Evolutionary conservation across 2,113 vertebrate species (phyloP).

Genomic region (Poeciliopsis prolifica): DNA sequence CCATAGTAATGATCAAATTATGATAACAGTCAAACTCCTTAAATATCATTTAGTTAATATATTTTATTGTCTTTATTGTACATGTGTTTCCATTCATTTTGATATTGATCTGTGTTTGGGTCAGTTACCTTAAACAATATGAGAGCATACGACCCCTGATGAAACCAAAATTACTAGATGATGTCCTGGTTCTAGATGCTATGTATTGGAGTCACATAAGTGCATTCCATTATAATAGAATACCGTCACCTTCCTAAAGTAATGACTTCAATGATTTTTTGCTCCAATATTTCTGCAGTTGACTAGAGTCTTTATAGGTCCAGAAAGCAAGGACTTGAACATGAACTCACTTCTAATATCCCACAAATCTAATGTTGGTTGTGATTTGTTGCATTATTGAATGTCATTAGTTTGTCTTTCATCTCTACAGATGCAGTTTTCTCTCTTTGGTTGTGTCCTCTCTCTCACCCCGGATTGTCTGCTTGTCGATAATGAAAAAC

Average conservation of each 20-base stretch:
- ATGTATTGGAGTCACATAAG: neutral
- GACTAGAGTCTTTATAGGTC: neutral
- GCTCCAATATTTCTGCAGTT: conserved; percentile 23
- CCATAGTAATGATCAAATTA: too few species aligned
- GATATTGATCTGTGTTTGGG: neutral
- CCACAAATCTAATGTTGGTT: neutral
- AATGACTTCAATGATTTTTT: neutral
- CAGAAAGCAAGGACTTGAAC: neutral
- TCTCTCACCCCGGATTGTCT: conserved; percentile 21
- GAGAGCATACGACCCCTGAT: neutral
- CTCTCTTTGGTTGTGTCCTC: neutral
- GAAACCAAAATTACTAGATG: neutral
- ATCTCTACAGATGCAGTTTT: conserved; percentile 2
- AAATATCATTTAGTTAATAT: too few species aligned
- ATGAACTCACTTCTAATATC: neutral
- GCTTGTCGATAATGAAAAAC: conserved; percentile 14
- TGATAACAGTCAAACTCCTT: too few species aligned
- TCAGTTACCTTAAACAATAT: neutral
- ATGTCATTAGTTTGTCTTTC: conserved; percentile 8
- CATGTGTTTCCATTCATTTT: neutral
- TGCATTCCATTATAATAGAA: neutral
- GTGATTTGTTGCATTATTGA: neutral
- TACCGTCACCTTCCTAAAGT: neutral
- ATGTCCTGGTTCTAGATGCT: neutral
- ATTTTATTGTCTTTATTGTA: too few species aligned